phyloP scores from a whole-genome alignment of 1,140 invertebrate genomes.

The Drosophila varians region DNA sequence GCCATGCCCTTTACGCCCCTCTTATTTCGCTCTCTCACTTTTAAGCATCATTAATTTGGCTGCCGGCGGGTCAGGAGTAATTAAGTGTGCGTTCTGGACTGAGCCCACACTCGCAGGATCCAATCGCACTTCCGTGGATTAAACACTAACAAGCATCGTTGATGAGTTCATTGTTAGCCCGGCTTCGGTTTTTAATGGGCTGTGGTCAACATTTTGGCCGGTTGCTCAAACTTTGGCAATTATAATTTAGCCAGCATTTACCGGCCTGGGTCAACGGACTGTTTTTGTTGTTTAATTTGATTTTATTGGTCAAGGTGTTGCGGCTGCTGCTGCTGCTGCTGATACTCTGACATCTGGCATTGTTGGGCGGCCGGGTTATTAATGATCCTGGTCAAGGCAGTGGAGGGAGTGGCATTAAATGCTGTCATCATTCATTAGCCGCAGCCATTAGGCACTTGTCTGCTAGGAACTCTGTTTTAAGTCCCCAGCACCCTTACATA shows the following conservation, averaged over 20 bases:
- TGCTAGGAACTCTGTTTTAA: conserved; percentile 47
- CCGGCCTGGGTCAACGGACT: conserved; percentile 14
- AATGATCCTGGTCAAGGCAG: conserved; percentile 48
- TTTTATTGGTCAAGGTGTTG: conserved; percentile 72
- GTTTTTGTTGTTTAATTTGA: conserved; percentile 65
- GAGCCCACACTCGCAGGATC: conserved; percentile 22
- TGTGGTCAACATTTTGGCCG: conserved; percentile 56
- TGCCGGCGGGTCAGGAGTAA: conserved; percentile 62
- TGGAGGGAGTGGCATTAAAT: conserved; percentile 52
- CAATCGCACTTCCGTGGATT: conserved; percentile 20
- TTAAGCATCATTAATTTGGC: conserved; percentile 74
- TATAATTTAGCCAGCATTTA: conserved; percentile 23
- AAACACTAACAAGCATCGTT: conserved; percentile 27
- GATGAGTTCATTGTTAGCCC: conserved; percentile 45
- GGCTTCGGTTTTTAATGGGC: conserved; percentile 61
- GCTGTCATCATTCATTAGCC: conserved; percentile 81
- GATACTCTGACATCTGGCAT: conserved; percentile 6
- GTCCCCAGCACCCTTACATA: conserved; percentile 52
- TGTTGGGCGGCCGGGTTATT: conserved; percentile 55
- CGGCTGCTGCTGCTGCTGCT: conserved; percentile 1
- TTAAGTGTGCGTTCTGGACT: conserved; percentile 48
- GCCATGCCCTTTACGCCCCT: conserved; percentile 6
- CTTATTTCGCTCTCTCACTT: conserved; percentile 18
- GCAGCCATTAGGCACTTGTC: conserved; percentile 67
- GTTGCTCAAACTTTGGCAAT: conserved; percentile 9